These are phyloP conservation scores for Acrossocheilus wenchowensis DNA, from an alignment of 2,797 vertebrate species.

Conservation along the genomic window DNA sequence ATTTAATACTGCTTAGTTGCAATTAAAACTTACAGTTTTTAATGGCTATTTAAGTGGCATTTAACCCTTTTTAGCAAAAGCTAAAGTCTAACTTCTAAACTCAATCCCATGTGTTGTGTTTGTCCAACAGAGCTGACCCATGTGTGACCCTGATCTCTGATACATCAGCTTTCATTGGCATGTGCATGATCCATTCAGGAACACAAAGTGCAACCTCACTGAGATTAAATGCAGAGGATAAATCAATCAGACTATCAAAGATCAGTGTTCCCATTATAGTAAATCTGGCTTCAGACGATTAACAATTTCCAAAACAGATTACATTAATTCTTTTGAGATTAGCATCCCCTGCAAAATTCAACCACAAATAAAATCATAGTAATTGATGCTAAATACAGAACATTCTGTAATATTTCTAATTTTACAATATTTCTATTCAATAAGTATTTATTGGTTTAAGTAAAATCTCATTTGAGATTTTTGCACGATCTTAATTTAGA, in stretches of 20 bases:
- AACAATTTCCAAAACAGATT: conserved; percentile 63
- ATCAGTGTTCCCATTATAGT: conserved; percentile 59
- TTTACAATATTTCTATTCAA: background rate
- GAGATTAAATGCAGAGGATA: background rate
- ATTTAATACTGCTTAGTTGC: background rate
- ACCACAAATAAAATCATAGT: background rate
- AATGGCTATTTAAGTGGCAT: background rate
- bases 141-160: conserved; percentile 25
- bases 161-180: background rate
- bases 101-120: background rate
- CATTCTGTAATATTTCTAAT: background rate
- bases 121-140: background rate
- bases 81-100: too few species aligned
- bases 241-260: conserved; percentile 62
- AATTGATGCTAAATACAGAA: background rate
- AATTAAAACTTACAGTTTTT: background rate
- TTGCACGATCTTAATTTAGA: too few species aligned
- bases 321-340: conserved; percentile 33
- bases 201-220: background rate
- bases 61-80: background rate
- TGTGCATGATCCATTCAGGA: conserved; percentile 36
- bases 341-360: background rate
- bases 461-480: background rate
- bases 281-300: conserved; percentile 69
- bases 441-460: too few species aligned